Percentiles rank a stretch among this genome's conserved stretches.
Conservation (phyloP, 2,797 vertebrate species). For the Dryobates pubescens region DNA sequence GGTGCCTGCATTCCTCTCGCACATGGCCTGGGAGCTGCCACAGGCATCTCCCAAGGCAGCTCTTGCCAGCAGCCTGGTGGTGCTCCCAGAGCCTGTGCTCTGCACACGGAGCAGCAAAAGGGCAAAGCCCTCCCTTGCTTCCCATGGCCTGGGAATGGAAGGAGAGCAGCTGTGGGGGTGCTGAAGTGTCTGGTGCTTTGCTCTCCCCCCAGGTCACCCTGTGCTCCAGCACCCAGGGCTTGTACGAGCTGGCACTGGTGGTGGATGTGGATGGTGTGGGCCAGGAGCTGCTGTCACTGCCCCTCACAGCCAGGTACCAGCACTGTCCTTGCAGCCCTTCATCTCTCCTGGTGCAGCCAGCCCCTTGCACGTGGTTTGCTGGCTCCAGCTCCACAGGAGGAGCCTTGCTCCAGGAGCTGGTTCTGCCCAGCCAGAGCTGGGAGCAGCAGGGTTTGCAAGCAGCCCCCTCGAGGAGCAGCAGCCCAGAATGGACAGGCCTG, state of each 20-base stretch:
- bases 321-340: no score
- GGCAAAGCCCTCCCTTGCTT: background rate
- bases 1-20: no score
- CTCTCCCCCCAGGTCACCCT: constrained; percentile 84
- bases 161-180: background rate
- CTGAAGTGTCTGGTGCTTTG: background rate
- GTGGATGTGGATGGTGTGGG: constrained; percentile 86
- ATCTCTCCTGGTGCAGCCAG: no score
- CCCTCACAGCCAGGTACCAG: no score
- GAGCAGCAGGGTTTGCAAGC: background rate
- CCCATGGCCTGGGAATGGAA: background rate
- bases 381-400: background rate
- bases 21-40: no score
- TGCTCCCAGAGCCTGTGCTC: background rate
- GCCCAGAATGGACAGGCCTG: background rate
- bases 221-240: constrained; percentile 86
- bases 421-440: background rate
- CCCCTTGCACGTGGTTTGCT: background rate
- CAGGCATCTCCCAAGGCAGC: background rate
- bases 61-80: background rate
- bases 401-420: background rate
- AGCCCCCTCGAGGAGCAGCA: background rate
- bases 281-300: constrained; percentile 70
- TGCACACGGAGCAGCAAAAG: background rate
- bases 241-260: constrained; percentile 80